Conservation (phyloP, 2,888 invertebrate species). For the Achlya flavicornis region DNA sequence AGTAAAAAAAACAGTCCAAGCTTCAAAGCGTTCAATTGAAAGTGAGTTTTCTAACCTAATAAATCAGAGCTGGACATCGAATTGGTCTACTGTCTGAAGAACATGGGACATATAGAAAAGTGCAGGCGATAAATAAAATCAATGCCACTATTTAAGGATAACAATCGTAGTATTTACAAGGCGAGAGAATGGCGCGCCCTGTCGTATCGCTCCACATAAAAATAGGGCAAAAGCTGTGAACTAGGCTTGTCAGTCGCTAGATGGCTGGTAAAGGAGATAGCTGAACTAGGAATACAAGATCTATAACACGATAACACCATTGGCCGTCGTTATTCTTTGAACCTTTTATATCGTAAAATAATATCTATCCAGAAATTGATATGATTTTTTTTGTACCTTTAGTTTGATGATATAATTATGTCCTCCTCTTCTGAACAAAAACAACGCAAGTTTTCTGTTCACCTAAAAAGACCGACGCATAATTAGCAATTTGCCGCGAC, state of each 20-base stretch:
- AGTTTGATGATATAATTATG: background rate
- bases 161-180: conserved; percentile 61
- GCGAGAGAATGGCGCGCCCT: conserved; percentile 46
- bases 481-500: background rate
- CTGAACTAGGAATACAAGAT: background rate
- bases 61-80: conserved; percentile 22
- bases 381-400: background rate
- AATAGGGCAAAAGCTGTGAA: conserved; percentile 45
- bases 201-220: conserved; percentile 44
- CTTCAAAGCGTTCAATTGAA: background rate
- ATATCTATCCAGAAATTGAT: background rate
- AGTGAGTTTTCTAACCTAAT: conserved; percentile 18
- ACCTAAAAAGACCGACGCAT: background rate
- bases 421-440: too few species aligned
- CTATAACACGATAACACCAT: background rate
- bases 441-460: too few species aligned
- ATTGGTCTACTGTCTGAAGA: conserved; percentile 30
- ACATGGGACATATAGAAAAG: conserved; percentile 30
- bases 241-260: conserved; percentile 14
- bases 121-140: conserved; percentile 50
- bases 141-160: conserved; percentile 49
- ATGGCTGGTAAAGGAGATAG: conserved; percentile 2
- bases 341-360: background rate
- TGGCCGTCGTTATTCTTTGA: background rate
- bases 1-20: background rate